Conservation (phyloP, 2,113 vertebrate genomes). For the Oryzias javanicus region DNA sequence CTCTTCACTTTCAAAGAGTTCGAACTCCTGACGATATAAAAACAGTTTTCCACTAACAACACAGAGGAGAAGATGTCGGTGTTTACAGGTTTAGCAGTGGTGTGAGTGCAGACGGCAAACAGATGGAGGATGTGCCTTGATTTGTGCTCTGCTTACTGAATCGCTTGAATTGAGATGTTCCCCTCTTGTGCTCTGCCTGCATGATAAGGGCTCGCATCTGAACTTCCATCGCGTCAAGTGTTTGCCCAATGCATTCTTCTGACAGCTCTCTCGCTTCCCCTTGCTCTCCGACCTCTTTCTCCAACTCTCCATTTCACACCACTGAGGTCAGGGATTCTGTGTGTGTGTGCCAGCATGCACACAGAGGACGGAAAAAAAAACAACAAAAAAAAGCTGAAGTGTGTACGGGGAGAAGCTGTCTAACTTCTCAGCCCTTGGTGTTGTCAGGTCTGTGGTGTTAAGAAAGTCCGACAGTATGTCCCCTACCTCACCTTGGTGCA, state of each 20-base stretch:
- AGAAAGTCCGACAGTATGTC: constrained; percentile 64
- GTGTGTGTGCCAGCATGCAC: constrained; percentile 14
- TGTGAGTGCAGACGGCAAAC: constrained; percentile 19
- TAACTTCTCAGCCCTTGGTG: constrained; percentile 55
- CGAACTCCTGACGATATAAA: neutral
- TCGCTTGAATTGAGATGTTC: constrained; percentile 51
- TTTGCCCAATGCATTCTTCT: constrained; percentile 51
- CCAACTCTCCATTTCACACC: constrained; percentile 60
- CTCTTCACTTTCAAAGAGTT: constrained; percentile 4
- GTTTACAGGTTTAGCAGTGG: constrained; percentile 17
- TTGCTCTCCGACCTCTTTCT: constrained; percentile 28
- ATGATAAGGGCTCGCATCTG: constrained; percentile 52
- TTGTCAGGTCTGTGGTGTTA: constrained; percentile 64
- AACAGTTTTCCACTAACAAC: neutral
- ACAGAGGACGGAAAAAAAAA: constrained; percentile 21
- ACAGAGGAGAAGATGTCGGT: constrained; percentile 10
- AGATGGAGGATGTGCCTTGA: constrained; percentile 21
- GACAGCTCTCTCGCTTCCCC: constrained; percentile 65
- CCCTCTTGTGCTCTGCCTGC: constrained; percentile 37
- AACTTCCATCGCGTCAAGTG: constrained; percentile 59
- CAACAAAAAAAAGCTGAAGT: constrained; percentile 28
- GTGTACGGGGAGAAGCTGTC: constrained; percentile 62
- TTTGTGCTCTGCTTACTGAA: constrained; percentile 31
- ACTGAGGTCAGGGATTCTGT: constrained; percentile 60
- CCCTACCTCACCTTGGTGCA: constrained; percentile 71